A percentile compares a stretch with the other conserved stretches of the same genome.
Evolutionary conservation across 2,113 vertebrate species (phyloP).

Genomic region (Neolamprologus kungweensis): DNA sequence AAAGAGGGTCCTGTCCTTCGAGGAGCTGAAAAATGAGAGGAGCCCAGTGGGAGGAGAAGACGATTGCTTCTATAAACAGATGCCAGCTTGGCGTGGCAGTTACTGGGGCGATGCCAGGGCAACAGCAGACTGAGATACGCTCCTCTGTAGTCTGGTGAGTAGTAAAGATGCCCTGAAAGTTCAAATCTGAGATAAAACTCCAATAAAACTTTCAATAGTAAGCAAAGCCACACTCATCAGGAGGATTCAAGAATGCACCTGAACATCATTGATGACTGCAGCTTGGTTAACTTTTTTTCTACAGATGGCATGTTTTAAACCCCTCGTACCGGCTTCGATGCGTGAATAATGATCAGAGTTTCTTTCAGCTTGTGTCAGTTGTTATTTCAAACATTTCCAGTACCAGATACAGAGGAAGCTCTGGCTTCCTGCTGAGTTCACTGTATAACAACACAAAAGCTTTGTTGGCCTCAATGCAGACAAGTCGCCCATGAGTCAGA

Average conservation of each 20-base stretch:
- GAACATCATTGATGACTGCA: not conserved
- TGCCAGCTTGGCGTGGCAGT: conserved; percentile 30
- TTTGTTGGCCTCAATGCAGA: not conserved
- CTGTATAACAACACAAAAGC: conserved; percentile 37
- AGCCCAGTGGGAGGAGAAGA: not conserved
- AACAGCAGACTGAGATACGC: not conserved
- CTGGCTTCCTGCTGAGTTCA: conserved; percentile 40
- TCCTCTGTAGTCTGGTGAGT: not conserved
- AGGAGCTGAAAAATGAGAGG: conserved; percentile 25
- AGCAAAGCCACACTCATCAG: not conserved
- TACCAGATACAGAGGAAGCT: conserved; percentile 27
- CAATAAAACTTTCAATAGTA: not conserved
- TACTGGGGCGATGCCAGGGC: conserved; percentile 10
- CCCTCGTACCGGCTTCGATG: not conserved
- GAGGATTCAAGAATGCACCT: not conserved
- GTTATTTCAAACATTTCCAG: conserved; percentile 14
- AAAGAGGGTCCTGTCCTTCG: not conserved
- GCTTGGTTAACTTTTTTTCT: not conserved
- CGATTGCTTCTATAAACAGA: conserved; percentile 22
- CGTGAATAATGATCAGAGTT: not conserved
- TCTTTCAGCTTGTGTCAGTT: not conserved
- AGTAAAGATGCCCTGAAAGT: not conserved
- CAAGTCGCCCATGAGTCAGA: conserved; percentile 22
- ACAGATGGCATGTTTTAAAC: not conserved
- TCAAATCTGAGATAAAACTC: not conserved